Base-by-base conservation (phyloP, 2,113 vertebrate genomes). In the Isichthys henryi region DNA sequence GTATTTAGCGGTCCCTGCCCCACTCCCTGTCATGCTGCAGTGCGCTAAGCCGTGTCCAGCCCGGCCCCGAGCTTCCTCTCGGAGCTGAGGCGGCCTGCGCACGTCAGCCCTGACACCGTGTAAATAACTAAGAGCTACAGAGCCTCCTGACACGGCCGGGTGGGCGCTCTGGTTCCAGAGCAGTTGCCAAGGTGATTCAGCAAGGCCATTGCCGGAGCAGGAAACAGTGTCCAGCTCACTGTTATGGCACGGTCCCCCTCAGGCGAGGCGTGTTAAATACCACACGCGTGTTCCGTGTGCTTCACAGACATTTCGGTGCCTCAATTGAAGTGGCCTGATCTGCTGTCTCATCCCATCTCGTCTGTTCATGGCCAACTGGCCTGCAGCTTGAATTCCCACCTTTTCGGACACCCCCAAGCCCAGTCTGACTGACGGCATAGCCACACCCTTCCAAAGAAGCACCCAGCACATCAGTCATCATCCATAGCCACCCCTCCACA, bases 81-180 rank as follows among this genome's bases (percentile, higher is more conserved):
- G 39, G 10, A 85, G 48, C 89, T 87, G 45, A 35, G 84, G 84
- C 50, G 27, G 52, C n/a, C 62, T 62, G 84, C 2, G 45, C 45
- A 52, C 86, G 83, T 89, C 89, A 31, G 58, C 43, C 56, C 23
- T 62, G 56, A 86, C 70, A 49, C 58, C 10, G 35, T 49, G 84
- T 74, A 87, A 86, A 90, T 87, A 86, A 87, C 85, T 49, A 53
- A 88, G 86, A 87, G 89, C 66, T 86, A 86, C 50, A 43, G 87
- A 74, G 48, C 62, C 35, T 87, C 86, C 74, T 45, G 49, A 46
- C 86, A 49, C 35, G 46, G 31, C 46, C 49, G 49, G 39, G 6
- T 13, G 17, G 52, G 21, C 21, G 21, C 13, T 53, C 46, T 87
- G 45, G 21, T 52, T 87, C 84, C 17, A 43, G 84, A 74, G 83